Conservation (phyloP, 2,888 invertebrate genomes). For the Trachelus troglodyta region DNA sequence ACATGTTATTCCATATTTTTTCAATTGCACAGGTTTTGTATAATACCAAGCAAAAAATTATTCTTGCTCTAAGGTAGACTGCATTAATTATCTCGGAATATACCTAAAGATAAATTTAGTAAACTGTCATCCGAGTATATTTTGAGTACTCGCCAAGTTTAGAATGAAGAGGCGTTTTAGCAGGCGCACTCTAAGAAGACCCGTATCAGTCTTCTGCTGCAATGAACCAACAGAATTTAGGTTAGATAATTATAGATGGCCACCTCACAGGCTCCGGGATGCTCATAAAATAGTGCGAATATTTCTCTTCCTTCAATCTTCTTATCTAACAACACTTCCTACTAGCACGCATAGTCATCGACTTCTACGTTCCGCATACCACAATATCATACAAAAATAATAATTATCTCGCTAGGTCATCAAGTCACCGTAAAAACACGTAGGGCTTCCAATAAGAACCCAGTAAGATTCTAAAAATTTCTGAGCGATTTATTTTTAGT, state of each 20-base stretch:
- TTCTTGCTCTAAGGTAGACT: background rate
- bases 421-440: background rate
- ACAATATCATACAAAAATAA: background rate
- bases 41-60: background rate
- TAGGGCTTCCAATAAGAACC: background rate
- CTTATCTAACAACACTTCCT: background rate
- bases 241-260: slow-evolving; percentile 13
- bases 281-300: background rate
- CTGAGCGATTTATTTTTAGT: slow-evolving; percentile 2
- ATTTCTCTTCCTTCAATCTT: background rate
- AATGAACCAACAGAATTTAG: slow-evolving; percentile 7
- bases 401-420: background rate
- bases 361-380: background rate
- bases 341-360: background rate
- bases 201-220: background rate
- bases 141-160: slow-evolving; percentile 30
- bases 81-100: slow-evolving; percentile 21
- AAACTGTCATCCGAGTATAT: slow-evolving; percentile 21
- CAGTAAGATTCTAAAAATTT: background rate
- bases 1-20: background rate
- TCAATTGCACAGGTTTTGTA: background rate
- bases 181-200: slow-evolving; percentile 6
- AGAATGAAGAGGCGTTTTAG: slow-evolving; percentile 22
- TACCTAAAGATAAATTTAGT: slow-evolving; percentile 22
- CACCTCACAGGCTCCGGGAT: background rate